A percentile compares a stretch with the other conserved stretches of the same genome.
phyloP scores from a whole-genome alignment of 2,797 vertebrate species.

The Graptemys geographica region DNA sequence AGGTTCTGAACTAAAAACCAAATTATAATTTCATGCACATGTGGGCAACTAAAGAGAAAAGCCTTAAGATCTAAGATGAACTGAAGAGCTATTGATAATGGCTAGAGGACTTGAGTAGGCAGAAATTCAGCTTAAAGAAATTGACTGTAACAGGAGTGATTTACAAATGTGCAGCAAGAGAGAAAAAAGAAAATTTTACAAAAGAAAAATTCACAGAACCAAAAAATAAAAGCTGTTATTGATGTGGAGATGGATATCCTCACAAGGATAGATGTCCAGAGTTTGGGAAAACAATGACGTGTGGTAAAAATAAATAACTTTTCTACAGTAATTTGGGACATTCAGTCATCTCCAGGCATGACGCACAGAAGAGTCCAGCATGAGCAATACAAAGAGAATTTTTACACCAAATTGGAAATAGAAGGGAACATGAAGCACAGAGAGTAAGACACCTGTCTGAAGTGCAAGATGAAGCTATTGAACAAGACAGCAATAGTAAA shows the following conservation, averaged over 20 bases:
- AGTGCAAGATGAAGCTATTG: background rate
- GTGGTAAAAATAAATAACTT: background rate
- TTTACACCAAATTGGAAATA: background rate
- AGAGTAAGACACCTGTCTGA: background rate
- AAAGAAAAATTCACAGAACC: background rate
- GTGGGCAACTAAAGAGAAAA: conserved; percentile 47
- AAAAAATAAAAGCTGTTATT: background rate
- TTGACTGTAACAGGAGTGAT: conserved; percentile 46
- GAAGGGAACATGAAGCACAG: background rate
- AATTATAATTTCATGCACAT: conserved; percentile 47
- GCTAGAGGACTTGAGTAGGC: conserved; percentile 43
- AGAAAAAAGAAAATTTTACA: background rate
- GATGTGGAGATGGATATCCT: background rate
- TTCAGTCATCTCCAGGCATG: background rate
- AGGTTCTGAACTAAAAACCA: background rate
- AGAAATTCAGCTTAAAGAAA: conserved; percentile 47
- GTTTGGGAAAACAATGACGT: conserved; percentile 11
- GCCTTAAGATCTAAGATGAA: conserved; percentile 35
- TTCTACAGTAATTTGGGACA: background rate
- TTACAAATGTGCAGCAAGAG: conserved; percentile 41
- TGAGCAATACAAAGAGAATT: background rate
- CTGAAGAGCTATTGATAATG: conserved; percentile 52
- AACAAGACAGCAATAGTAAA: conserved; percentile 5
- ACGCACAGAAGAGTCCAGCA: background rate
- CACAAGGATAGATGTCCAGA: background rate